A percentile compares a stretch with the other conserved stretches of the same genome.
phyloP scores from a whole-genome alignment of 2,113 vertebrate genomes.

The Diadophis punctatus region DNA sequence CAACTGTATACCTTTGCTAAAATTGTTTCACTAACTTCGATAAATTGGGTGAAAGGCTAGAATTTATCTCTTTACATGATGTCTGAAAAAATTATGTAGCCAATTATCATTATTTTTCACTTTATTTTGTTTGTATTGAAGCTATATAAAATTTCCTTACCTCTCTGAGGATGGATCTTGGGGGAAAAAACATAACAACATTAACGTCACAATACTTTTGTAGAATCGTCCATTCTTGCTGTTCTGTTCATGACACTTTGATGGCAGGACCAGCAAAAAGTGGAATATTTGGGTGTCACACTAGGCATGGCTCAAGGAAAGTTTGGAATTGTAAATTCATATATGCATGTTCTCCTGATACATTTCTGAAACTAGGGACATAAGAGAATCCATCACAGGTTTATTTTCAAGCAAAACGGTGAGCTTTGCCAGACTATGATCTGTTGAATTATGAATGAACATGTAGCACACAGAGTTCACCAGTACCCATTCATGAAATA shows the following conservation, averaged over 20 bases:
- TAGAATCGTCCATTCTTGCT: background rate
- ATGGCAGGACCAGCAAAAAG: background rate
- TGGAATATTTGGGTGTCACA: background rate
- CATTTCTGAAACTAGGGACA: background rate
- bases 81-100: background rate
- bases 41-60: background rate
- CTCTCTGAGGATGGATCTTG: background rate
- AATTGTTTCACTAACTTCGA: background rate
- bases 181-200: background rate
- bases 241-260: background rate
- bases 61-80: background rate
- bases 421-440: background rate
- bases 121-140: background rate
- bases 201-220: background rate
- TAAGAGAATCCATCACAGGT: background rate
- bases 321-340: background rate
- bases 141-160: background rate
- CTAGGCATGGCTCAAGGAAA: background rate
- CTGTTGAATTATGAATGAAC: background rate
- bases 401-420: background rate
- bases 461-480: background rate
- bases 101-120: background rate
- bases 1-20: background rate
- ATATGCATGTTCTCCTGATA: background rate
- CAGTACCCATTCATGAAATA: background rate